These are phyloP conservation scores for Apis mellifera DNA, from an alignment of 1,140 invertebrate species.

Conservation along the genomic window Amel_HAv3.1 CM009931.2:7441501-7442000, in stretches of 20 bases:
- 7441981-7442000: too few species aligned
- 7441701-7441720: slow-evolving; percentile 61
- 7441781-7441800: slow-evolving; percentile 11
- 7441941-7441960: too few species aligned
- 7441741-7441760: slow-evolving; percentile 58
- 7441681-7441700: slow-evolving; percentile 69
- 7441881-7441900: too few species aligned
- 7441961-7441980: too few species aligned
- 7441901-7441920: too few species aligned
- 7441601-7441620: slow-evolving; percentile 65
- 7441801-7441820: slow-evolving; percentile 51
- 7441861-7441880: too few species aligned
- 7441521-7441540: too few species aligned
- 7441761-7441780: slow-evolving; percentile 17
- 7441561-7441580: slow-evolving; percentile 1
- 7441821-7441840: slow-evolving; percentile 40
- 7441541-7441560: too few species aligned
- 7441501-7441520: too few species aligned
- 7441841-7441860: slow-evolving; percentile 50
- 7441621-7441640: slow-evolving; percentile 58
- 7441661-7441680: slow-evolving; percentile 72
- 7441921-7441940: too few species aligned
- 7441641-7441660: slow-evolving; percentile 63
- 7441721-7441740: slow-evolving; percentile 47
- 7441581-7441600: slow-evolving; percentile 62